phyloP scores from a whole-genome alignment of 2,113 vertebrate genomes.

The Neodontobutis hainanensis region DNA sequence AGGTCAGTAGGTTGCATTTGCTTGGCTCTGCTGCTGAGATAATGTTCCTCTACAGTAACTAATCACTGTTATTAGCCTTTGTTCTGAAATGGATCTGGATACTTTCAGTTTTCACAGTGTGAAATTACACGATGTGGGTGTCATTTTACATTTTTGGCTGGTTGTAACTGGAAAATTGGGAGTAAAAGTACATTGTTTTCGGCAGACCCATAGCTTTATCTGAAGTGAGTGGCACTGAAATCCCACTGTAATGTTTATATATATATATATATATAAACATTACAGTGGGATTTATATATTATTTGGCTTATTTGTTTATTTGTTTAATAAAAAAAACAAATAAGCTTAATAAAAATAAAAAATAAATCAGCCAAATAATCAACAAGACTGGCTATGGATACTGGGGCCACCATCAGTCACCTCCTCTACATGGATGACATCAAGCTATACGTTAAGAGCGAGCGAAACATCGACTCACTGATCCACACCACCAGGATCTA shows the following conservation, averaged over 20 bases:
- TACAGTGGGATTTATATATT: no score
- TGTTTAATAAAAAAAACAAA: no score
- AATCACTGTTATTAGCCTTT: constrained; percentile 35
- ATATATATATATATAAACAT: no score
- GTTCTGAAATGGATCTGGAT: constrained; percentile 19
- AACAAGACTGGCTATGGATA: no score
- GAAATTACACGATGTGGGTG: constrained; percentile 16
- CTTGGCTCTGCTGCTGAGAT: constrained; percentile 30
- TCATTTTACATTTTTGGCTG: not conserved
- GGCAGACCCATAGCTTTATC: not conserved
- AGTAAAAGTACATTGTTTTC: not conserved
- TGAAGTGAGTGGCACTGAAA: not conserved
- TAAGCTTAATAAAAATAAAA: no score
- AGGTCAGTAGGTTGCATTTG: constrained; percentile 58
- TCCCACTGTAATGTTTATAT: not conserved
- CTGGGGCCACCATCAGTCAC: no score
- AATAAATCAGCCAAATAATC: no score
- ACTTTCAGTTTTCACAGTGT: constrained; percentile 11
- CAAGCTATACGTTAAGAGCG: no score
- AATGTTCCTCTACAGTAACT: constrained; percentile 16
- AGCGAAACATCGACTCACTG: no score
- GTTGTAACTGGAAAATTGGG: constrained; percentile 1
- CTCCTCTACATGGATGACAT: no score
- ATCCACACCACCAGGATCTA: no score
- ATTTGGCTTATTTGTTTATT: no score